phyloP scores from a whole-genome alignment of 2,797 vertebrate genomes.

The Lacerta agilis region DNA sequence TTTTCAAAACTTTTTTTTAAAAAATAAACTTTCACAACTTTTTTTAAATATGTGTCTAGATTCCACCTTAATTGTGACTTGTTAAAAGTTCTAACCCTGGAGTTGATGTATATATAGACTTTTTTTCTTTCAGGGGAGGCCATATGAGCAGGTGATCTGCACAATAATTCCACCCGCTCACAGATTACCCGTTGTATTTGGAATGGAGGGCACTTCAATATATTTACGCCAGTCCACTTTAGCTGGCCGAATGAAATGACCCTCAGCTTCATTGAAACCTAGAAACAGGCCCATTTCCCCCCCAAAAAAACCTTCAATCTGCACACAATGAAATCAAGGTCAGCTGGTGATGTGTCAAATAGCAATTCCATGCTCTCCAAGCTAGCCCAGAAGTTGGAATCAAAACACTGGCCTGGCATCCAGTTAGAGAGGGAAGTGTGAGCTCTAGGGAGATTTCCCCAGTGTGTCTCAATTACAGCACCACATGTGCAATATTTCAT shows the following conservation, averaged over 20 bases:
- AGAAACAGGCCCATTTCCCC: background rate
- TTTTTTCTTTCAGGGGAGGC: background rate
- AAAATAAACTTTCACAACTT: no score
- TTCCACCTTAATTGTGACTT: background rate
- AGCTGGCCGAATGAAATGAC: background rate
- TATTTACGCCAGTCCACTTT: background rate
- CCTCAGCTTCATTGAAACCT: background rate
- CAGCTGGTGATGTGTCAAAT: background rate
- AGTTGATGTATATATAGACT: background rate
- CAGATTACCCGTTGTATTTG: no score
- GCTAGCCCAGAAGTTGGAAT: background rate
- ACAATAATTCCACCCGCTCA: background rate
- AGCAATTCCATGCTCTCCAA: conserved; percentile 14
- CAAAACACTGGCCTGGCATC: background rate
- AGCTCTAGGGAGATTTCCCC: background rate
- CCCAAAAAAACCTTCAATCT: background rate
- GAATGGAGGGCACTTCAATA: background rate
- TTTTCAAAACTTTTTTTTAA: no score
- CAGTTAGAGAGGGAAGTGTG: background rate
- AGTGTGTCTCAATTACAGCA: background rate
- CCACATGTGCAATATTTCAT: background rate
- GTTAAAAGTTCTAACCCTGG: background rate
- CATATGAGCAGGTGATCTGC: background rate
- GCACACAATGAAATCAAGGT: background rate
- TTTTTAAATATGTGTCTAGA: no score